Percentiles rank a stretch among this genome's conserved stretches.
These are phyloP conservation scores for Mesorhabditis spiculigera DNA, from an alignment of 2,888 invertebrate genomes.

Conservation along the genomic window DNA sequence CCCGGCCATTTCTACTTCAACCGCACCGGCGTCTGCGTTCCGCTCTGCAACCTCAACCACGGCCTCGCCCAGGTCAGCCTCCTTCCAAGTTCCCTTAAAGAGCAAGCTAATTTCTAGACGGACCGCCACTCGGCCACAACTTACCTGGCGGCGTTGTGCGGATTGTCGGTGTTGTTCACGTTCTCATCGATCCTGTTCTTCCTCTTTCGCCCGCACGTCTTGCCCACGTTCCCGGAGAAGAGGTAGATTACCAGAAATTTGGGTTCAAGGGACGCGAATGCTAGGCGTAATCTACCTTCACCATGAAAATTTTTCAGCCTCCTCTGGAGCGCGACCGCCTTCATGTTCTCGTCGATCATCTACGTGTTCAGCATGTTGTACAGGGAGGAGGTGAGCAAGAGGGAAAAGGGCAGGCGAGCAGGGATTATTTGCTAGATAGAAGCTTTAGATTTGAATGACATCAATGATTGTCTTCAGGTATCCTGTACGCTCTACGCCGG, in stretches of 20 bases:
- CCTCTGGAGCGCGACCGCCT: constrained; percentile 32
- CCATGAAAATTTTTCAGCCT: constrained; percentile 13
- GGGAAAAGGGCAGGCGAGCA: no score
- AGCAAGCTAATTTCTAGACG: no score
- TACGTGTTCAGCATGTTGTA: constrained; percentile 61
- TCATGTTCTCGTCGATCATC: constrained; percentile 69
- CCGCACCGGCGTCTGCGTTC: constrained; percentile 75
- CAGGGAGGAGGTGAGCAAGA: constrained; percentile 35
- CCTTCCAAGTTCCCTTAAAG: no score
- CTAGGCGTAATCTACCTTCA: not conserved
- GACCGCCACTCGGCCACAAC: constrained; percentile 30
- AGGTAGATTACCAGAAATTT: not conserved
- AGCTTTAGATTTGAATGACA: no score
- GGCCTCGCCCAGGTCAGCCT: not conserved
- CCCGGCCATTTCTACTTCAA: constrained; percentile 74
- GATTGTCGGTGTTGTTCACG: constrained; percentile 73
- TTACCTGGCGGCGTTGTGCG: constrained; percentile 60
- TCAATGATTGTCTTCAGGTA: constrained; percentile 24
- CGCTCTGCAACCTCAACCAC: constrained; percentile 66
- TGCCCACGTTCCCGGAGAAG: constrained; percentile 10
- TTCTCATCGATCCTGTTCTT: constrained; percentile 41
- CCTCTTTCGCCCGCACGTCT: constrained; percentile 14
- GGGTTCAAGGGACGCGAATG: no score
- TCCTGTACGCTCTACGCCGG: constrained; percentile 35
- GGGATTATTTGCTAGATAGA: no score